These are phyloP conservation scores for Pseudopodoces humilis DNA, from an alignment of 2,113 vertebrate genomes.

Conservation along the genomic window DNA sequence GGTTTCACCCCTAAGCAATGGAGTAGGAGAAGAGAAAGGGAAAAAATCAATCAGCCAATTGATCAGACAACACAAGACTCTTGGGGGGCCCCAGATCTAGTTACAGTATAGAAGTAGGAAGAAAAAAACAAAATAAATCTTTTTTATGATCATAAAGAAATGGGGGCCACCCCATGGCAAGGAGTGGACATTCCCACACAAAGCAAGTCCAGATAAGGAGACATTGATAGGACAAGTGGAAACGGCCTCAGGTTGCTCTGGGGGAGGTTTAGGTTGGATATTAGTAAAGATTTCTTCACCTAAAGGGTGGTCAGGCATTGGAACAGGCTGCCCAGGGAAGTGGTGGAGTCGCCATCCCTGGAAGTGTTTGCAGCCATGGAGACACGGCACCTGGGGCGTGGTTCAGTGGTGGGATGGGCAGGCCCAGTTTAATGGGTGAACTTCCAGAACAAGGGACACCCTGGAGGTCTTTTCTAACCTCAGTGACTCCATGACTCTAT, in stretches of 20 bases:
- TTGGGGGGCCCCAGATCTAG: background rate
- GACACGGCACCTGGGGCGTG: background rate
- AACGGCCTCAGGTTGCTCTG: background rate
- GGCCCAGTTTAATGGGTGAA: no score
- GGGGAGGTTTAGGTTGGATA: background rate
- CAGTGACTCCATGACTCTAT: background rate
- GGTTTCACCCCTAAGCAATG: background rate
- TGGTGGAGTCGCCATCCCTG: background rate
- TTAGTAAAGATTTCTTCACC: background rate
- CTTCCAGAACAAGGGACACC: background rate
- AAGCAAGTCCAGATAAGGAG: background rate
- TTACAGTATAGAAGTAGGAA: background rate
- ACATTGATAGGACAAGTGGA: background rate
- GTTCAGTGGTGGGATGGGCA: background rate
- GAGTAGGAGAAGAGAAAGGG: background rate
- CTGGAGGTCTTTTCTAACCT: background rate
- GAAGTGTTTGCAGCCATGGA: background rate
- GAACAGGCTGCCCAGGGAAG: background rate
- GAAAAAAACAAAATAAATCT: background rate
- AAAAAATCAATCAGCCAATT: background rate
- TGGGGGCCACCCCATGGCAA: rapidly evolving
- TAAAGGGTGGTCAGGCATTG: background rate
- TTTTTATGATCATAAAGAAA: background rate
- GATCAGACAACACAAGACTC: background rate
- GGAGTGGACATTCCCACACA: background rate